Percentiles rank a stretch among this genome's conserved stretches.
Conservation (phyloP, 2,797 vertebrate genomes). For the Cephalopachus bancanus region DNA sequence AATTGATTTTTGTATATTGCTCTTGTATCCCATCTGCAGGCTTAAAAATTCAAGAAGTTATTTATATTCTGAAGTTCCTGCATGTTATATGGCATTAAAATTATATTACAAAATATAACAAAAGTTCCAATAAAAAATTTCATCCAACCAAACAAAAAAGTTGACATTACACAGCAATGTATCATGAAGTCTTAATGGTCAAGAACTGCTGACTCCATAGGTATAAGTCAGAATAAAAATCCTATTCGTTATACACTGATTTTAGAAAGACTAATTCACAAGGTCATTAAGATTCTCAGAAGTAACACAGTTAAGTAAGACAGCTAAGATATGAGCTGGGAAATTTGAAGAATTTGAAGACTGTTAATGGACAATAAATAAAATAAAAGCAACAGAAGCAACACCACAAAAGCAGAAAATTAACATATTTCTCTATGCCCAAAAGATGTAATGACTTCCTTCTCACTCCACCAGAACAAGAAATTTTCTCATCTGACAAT, state of each 20-base stretch:
- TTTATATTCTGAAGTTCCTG: neutral
- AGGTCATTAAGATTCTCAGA: neutral
- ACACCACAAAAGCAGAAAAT: slow-evolving; percentile 33
- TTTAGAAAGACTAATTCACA: slow-evolving; percentile 7
- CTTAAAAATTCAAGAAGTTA: neutral
- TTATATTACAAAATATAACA: neutral
- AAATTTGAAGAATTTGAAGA: neutral
- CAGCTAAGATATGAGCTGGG: neutral
- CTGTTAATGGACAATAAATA: slow-evolving; percentile 8
- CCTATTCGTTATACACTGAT: neutral
- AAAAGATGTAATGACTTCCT: neutral
- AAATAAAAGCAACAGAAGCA: slow-evolving; percentile 5
- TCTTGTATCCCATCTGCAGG: neutral
- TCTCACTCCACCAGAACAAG: neutral
- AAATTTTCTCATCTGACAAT: slow-evolving; percentile 33
- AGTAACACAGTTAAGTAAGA: neutral
- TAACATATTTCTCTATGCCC: neutral
- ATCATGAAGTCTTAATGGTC: neutral
- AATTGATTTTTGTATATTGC: neutral
- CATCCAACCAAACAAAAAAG: slow-evolving; percentile 34
- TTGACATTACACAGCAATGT: neutral
- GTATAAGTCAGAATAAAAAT: neutral
- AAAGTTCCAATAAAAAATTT: slow-evolving; percentile 47
- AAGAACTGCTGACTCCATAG: neutral
- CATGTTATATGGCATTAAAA: slow-evolving; percentile 6